phyloP scores from a whole-genome alignment of 2,888 invertebrate genomes.

The Meteorus colon region DNA sequence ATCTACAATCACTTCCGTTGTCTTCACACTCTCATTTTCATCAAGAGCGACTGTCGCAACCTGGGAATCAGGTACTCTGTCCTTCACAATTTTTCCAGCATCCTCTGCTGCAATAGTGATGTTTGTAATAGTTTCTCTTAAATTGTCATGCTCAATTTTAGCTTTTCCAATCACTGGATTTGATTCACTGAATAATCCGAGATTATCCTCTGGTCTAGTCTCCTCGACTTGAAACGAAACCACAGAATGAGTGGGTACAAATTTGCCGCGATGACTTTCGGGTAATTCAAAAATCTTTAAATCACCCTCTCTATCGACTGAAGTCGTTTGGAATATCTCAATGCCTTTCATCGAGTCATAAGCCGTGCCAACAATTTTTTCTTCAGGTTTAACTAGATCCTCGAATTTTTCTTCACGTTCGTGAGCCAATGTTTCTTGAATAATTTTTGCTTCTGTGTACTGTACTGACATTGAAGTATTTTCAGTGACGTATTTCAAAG shows the following conservation, averaged over 20 bases:
- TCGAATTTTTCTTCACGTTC: slow-evolving; percentile 78
- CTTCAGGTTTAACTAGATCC: slow-evolving; percentile 67
- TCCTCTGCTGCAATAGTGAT: slow-evolving; percentile 77
- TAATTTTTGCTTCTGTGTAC: slow-evolving; percentile 79
- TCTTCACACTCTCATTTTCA: slow-evolving; percentile 73
- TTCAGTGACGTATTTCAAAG: slow-evolving; percentile 76
- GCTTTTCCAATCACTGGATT: slow-evolving; percentile 72
- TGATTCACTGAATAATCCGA: slow-evolving; percentile 72
- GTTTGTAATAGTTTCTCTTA: slow-evolving; percentile 75
- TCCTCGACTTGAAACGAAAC: slow-evolving; percentile 75
- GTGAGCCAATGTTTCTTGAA: slow-evolving; percentile 78
- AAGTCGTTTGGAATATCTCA: slow-evolving; percentile 78
- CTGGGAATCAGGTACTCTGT: slow-evolving; percentile 69
- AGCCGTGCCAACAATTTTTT: slow-evolving; percentile 72
- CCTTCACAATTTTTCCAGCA: slow-evolving; percentile 71
- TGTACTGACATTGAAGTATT: slow-evolving; percentile 75
- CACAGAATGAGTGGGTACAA: slow-evolving; percentile 74
- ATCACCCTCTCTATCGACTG: slow-evolving; percentile 79
- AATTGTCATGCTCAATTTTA: slow-evolving; percentile 69
- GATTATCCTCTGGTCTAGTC: slow-evolving; percentile 71
- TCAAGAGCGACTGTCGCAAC: slow-evolving; percentile 72
- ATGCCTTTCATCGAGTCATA: slow-evolving; percentile 79
- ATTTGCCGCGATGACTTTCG: slow-evolving; percentile 75
- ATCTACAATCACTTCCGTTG: slow-evolving; percentile 74
- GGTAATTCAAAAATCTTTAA: slow-evolving; percentile 75